Conservation (phyloP, 53 echinoderm and acorn worm genomes). For the Arbacia lixula region DNA sequence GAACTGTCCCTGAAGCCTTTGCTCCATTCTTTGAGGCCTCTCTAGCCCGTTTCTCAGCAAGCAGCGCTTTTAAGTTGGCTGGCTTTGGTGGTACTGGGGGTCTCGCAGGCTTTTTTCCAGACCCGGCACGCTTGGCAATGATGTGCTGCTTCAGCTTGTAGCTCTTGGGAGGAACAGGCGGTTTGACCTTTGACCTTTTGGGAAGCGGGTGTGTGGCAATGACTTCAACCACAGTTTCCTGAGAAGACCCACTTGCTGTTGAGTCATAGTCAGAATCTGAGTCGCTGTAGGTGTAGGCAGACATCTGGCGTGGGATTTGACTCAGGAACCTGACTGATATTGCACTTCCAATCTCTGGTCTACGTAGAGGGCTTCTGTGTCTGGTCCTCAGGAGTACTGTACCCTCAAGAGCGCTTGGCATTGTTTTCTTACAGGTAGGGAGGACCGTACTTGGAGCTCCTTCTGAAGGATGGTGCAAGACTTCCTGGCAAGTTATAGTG, state of each 20-base stretch:
- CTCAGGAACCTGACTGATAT: constrained; percentile 47
- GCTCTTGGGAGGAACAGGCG: constrained; percentile 35
- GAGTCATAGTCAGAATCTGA: constrained; percentile 55
- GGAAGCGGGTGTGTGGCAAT: background rate
- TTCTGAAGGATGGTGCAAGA: no score
- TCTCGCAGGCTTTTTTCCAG: constrained; percentile 28
- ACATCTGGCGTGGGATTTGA: constrained; percentile 41
- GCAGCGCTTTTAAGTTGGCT: background rate
- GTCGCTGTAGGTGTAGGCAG: constrained; percentile 52
- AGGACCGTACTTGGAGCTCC: no score
- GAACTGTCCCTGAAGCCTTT: no score
- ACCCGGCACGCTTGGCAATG: background rate
- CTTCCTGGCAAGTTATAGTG: no score
- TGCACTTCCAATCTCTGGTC: constrained; percentile 35
- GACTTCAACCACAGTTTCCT: constrained; percentile 42
- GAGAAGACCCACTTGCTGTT: constrained; percentile 50
- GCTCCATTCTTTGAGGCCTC: background rate
- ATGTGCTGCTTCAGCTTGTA: background rate
- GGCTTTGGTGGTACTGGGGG: constrained; percentile 54
- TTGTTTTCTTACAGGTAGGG: no score
- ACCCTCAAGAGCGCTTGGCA: no score
- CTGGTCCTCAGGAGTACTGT: no score
- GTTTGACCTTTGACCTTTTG: background rate
- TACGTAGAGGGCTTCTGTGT: no score
- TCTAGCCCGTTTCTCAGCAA: constrained; percentile 10